Evolutionary conservation across 2,797 vertebrate species (phyloP).

Genomic region (Pteronotus mesoamericanus): DNA sequence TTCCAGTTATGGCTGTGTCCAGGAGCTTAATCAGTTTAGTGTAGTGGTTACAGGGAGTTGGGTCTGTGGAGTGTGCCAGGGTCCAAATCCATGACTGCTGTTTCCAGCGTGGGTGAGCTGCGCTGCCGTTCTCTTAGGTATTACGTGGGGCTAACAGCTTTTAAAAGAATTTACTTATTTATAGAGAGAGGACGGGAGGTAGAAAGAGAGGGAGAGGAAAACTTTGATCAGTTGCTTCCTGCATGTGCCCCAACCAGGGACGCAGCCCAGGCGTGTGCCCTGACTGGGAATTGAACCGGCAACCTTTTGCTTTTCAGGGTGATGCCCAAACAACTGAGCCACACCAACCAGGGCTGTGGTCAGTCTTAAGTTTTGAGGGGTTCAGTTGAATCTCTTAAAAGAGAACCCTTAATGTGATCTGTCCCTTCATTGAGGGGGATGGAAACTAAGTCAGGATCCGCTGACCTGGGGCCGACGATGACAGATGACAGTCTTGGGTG

Average conservation of each 20-base stretch:
- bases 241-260: too few species aligned
- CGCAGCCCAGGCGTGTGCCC: too few species aligned
- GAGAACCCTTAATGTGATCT: not conserved
- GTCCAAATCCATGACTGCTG: not conserved
- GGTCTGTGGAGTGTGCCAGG: not conserved
- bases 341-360: too few species aligned
- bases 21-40: not conserved
- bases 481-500: not conserved
- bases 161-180: too few species aligned
- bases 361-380: not conserved
- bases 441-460: not conserved
- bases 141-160: not conserved
- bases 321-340: too few species aligned
- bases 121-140: not conserved
- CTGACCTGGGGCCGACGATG: not conserved
- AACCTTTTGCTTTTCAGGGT: too few species aligned
- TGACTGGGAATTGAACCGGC: too few species aligned
- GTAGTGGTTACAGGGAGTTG: not conserved
- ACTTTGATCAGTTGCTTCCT: too few species aligned
- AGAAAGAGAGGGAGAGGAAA: too few species aligned
- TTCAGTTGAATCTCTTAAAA: not conserved
- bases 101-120: not conserved
- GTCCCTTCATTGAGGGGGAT: not conserved
- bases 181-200: too few species aligned
- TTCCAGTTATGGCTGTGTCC: not conserved